These are phyloP conservation scores for Chalcosyrphus nemorum DNA, from an alignment of 2,888 invertebrate genomes.

Conservation along the genomic window DNA sequence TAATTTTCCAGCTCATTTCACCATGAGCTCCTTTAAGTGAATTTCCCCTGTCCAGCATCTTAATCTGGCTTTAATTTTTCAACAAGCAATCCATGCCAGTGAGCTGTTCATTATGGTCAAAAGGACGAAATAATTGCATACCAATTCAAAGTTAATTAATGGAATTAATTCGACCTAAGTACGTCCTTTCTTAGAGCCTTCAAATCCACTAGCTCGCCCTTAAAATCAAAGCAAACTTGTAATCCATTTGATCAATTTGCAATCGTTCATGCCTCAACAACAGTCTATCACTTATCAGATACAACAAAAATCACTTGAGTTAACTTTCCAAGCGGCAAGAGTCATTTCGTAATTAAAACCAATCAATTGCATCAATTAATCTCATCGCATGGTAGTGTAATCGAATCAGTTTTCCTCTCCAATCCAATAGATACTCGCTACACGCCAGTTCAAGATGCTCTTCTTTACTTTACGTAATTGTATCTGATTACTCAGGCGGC, in stretches of 20 bases:
- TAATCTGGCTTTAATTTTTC: no score
- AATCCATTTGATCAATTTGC: not conserved
- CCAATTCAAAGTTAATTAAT: no score
- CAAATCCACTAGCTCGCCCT: no score
- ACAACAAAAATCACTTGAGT: slow-evolving; percentile 30
- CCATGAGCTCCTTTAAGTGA: no score
- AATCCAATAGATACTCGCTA: not conserved
- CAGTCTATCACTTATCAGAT: slow-evolving; percentile 9
- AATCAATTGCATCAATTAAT: slow-evolving; percentile 66
- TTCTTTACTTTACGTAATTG: slow-evolving; percentile 63
- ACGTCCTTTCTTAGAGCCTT: no score
- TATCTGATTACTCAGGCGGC: slow-evolving; percentile 60
- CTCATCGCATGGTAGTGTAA: not conserved
- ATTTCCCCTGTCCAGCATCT: no score
- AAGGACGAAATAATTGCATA: no score
- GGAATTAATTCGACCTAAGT: no score
- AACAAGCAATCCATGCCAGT: no score
- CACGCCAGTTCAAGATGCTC: slow-evolving; percentile 55
- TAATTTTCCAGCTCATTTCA: no score
- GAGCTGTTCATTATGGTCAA: no score
- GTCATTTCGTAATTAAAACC: slow-evolving; percentile 64
- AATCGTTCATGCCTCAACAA: not conserved
- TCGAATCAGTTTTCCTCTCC: slow-evolving; percentile 30
- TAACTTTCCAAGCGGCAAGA: slow-evolving; percentile 33
- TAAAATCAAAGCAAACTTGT: not conserved